These are phyloP conservation scores for Brachystomella parvula DNA, from an alignment of 1,140 invertebrate genomes.

Conservation along the genomic window DNA sequence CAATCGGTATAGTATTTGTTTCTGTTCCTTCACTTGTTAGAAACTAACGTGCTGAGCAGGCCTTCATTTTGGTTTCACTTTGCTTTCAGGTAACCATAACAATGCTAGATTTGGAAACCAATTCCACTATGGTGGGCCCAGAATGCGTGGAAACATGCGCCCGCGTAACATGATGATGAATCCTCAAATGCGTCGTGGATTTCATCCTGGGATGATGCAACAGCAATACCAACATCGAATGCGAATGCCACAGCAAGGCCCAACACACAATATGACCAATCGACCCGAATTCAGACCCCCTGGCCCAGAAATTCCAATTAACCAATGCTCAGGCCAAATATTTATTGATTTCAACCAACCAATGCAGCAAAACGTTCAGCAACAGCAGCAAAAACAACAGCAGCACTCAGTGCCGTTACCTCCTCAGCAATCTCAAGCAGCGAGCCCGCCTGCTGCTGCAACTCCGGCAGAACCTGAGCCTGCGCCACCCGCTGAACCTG, in stretches of 20 bases:
- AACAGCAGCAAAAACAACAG: not conserved
- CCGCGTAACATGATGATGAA: not conserved
- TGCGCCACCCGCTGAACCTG: not conserved
- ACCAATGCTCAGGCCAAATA: not conserved
- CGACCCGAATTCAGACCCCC: not conserved
- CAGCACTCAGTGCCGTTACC: not conserved
- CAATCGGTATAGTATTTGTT: not conserved
- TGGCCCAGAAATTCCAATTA: not conserved
- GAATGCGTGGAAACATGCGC: not conserved
- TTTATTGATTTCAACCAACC: slow-evolving; percentile 3
- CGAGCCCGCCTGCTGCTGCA: too few species aligned
- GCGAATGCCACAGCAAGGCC: too few species aligned
- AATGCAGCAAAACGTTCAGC: not conserved
- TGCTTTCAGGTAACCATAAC: not conserved
- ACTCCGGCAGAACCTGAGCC: not conserved
- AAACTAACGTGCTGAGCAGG: not conserved
- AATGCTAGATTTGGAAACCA: not conserved
- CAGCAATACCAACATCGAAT: not conserved
- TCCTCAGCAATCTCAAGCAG: too few species aligned
- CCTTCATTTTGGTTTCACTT: not conserved
- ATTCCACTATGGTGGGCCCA: not conserved
- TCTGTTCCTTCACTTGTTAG: not conserved
- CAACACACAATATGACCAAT: not conserved
- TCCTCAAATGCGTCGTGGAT: not conserved
- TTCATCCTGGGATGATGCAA: not conserved